Base-by-base conservation (phyloP, 2,888 invertebrate species). In the Pseudococcus viburni region DNA sequence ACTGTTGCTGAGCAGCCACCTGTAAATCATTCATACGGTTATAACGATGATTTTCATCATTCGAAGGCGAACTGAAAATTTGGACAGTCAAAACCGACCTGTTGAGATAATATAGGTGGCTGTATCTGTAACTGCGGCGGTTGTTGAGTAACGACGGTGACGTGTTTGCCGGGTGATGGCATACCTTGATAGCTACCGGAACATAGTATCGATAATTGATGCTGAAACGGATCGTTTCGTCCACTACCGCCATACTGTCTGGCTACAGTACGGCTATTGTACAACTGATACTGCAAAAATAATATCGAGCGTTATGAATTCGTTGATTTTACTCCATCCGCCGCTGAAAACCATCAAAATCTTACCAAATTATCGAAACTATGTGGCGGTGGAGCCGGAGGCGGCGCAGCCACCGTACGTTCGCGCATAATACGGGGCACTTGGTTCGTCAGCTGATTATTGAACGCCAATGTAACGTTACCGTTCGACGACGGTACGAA, bases 391-490 rank as follows among this genome's bases (percentile, higher is more conserved):
- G 89, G 88, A 59, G 89, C 85, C n/a, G 88, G 88, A 5, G 89
- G 90, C 95, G 89, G 95, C 94, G 0, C 95, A 94, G 64, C 96
- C 93, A 91, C 88, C 17, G 85, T 85, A 6, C 88, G 84, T 55
- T 88, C 88, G 73, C 89, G 89, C 86, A 87, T 87, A 12, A 89
- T 87, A 90, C 95, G 93, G 90, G 95, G 95, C 90, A 95, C 95
- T 92, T 95, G 95, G 92, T 95, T 95, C 87, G 95, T 94, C 90
- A 95, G 91, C 92, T 96, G 98, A 89, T 91, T 91, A 93, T 98
- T 98, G 92, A 98, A 97, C 89, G 98, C 97, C 91, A 98, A 95
- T 87, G 98, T 97, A 88, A 98, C 96, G 93, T 96, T 96, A 89
- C 95, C 95, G 89, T 95, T 95, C 22, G 95, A 94, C 90, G 95